phyloP scores from a whole-genome alignment of 2,113 vertebrate genomes.

The Oryzias melastigma region DNA sequence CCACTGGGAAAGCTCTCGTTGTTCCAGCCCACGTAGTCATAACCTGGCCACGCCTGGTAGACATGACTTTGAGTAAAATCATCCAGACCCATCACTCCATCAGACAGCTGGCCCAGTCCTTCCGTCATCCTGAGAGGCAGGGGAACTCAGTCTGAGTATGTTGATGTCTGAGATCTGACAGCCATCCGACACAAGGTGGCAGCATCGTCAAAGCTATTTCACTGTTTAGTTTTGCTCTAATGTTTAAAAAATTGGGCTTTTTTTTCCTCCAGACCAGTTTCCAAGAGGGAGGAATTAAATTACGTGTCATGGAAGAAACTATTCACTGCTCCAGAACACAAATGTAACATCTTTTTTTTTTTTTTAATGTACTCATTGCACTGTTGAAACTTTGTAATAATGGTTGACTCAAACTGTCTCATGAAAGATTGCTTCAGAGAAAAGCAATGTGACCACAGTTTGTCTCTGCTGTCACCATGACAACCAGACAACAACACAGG shows the following conservation, averaged over 20 bases:
- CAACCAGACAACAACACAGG: constrained; percentile 53
- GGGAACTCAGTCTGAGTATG: background rate
- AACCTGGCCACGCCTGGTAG: constrained; percentile 92
- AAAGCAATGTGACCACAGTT: constrained; percentile 57
- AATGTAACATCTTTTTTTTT: constrained; percentile 37
- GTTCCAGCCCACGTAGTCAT: constrained; percentile 95
- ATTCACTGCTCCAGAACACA: constrained; percentile 62
- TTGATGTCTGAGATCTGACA: background rate
- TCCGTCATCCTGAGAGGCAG: constrained; percentile 88
- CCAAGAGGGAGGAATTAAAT: constrained; percentile 24
- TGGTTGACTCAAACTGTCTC: constrained; percentile 56
- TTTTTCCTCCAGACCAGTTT: constrained; percentile 42
- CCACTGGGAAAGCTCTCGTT: constrained; percentile 86
- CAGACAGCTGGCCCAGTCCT: constrained; percentile 93
- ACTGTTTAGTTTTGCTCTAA: constrained; percentile 17
- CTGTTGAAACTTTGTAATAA: constrained; percentile 27
- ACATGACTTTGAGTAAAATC: constrained; percentile 91
- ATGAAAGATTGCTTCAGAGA: constrained; percentile 44
- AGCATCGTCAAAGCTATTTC: constrained; percentile 33
- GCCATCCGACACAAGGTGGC: constrained; percentile 61
- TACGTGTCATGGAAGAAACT: constrained; percentile 71
- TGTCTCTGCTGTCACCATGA: constrained; percentile 55
- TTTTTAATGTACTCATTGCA: constrained; percentile 26
- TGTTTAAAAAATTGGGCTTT: constrained; percentile 36
- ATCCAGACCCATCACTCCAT: constrained; percentile 90